Base-by-base conservation (phyloP, 1,140 invertebrate species). In the Epicauta chinensis region DNA sequence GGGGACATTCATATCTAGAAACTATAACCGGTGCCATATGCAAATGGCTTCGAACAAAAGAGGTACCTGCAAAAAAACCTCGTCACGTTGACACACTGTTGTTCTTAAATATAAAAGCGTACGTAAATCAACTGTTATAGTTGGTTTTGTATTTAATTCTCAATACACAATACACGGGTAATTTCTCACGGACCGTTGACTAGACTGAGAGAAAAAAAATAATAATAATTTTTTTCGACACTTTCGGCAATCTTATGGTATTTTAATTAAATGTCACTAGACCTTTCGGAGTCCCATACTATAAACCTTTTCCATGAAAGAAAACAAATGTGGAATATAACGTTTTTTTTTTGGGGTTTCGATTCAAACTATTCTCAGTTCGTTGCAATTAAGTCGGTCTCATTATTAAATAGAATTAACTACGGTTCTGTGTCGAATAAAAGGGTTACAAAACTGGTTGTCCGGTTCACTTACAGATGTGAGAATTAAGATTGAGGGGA, bases 41-140 rank as follows among this genome's bases (percentile, higher is more conserved):
- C 54, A 56, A 56, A 56, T 56, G 36, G 23, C 17, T n/a, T 35
- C 36, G 49, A 48, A 56, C 50, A 56, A 56, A 42, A 56, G 23
- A 23, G 54, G 37, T 51, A 56, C 54, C 54, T 56, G 54, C 49
- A 56, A 56, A 56, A 55, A 56, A 56, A 51, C 36, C 48, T 52
- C 54, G 54, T 56, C 54, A 56, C 54, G 42, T 56, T 56, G 54
- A 56, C 54, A 56, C 43, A 56, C 54, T 51, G 49, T 56, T 56
- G 54, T 56, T 56, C 54, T 56, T 56, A 50, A 23, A 45, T 17
- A 51, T 45, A 56, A 56, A 49, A 46, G 43, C 48, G 32, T 51
- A 51, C 47, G 38, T 38, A 47, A 52, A 56, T 32, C 48, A 51
- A 44, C 44, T 43, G 48, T 23, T 23, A 23, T n/a, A n/a, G n/a